These are phyloP conservation scores for Hylyphantes graminicola DNA, from an alignment of 1,140 invertebrate species.

Conservation along the genomic window DNA sequence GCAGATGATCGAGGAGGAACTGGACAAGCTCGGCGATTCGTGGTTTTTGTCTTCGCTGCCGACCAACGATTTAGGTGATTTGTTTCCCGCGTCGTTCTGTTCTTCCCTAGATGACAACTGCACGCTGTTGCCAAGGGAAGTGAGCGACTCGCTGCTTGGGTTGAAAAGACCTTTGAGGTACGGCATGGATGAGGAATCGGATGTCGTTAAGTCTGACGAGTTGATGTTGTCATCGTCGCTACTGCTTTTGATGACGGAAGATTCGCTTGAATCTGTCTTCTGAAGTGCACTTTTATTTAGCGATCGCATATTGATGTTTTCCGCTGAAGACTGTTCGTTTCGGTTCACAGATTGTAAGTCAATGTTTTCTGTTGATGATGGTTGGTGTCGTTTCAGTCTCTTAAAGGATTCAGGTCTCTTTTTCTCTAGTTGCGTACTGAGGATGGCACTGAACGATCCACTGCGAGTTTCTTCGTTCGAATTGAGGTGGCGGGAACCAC, in stretches of 20 bases:
- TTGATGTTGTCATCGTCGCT: constrained; percentile 10
- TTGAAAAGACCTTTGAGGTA: constrained; percentile 24
- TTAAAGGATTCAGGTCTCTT: no score
- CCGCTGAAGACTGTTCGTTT: not conserved
- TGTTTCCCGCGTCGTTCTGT: not conserved
- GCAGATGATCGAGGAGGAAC: constrained; percentile 9
- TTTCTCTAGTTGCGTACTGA: not conserved
- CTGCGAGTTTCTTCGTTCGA: not conserved
- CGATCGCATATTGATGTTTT: not conserved
- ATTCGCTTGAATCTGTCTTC: constrained; percentile 21
- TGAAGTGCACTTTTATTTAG: not conserved
- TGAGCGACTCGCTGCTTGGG: not conserved
- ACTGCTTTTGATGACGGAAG: constrained; percentile 18
- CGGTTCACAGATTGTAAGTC: not conserved
- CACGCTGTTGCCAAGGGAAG: constrained; percentile 9
- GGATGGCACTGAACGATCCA: not conserved
- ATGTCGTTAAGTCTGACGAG: not conserved
- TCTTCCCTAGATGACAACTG: constrained; percentile 9
- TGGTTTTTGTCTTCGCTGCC: not conserved
- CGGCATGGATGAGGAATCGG: constrained; percentile 11
- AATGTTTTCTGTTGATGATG: not conserved
- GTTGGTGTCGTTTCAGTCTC: not conserved
- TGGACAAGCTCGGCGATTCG: not conserved
- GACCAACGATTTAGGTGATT: not conserved
- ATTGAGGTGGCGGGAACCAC: constrained; percentile 11